Percentiles rank a stretch among this genome's conserved stretches.
Conservation (phyloP, 2,888 invertebrate species). For the Rhamnusium bicolor region DNA sequence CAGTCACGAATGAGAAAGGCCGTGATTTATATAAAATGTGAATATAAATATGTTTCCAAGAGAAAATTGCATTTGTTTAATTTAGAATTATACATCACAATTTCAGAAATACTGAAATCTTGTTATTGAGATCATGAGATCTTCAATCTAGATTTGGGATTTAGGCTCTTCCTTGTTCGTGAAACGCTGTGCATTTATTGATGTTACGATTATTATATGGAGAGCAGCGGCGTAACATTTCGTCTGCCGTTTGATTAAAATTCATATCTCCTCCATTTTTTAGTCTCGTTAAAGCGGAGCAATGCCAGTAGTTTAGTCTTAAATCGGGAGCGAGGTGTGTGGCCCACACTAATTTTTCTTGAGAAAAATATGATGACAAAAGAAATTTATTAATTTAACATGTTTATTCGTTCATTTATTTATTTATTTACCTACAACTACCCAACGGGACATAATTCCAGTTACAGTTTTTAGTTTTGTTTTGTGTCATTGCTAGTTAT, state of each 20-base stretch:
- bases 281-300: too few species aligned
- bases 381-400: too few species aligned
- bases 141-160: constrained; percentile 46
- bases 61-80: constrained; percentile 41
- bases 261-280: too few species aligned
- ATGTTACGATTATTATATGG: constrained; percentile 17
- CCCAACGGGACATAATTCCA: too few species aligned
- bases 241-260: not conserved
- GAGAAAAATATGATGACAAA: too few species aligned
- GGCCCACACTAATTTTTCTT: too few species aligned
- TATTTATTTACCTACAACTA: too few species aligned
- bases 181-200: constrained; percentile 32
- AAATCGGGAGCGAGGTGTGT: too few species aligned
- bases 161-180: constrained; percentile 53
- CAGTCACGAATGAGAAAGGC: constrained; percentile 42
- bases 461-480: too few species aligned
- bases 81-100: constrained; percentile 43
- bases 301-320: too few species aligned
- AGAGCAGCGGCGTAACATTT: constrained; percentile 14
- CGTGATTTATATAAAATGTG: constrained; percentile 33
- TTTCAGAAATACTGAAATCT: constrained; percentile 45
- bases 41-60: constrained; percentile 39
- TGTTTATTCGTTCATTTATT: too few species aligned
- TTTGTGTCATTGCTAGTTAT: too few species aligned
- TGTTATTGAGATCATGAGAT: constrained; percentile 44